Evolutionary conservation across 2,113 vertebrate species (phyloP).

Genomic region (Albula glossodonta): DNA sequence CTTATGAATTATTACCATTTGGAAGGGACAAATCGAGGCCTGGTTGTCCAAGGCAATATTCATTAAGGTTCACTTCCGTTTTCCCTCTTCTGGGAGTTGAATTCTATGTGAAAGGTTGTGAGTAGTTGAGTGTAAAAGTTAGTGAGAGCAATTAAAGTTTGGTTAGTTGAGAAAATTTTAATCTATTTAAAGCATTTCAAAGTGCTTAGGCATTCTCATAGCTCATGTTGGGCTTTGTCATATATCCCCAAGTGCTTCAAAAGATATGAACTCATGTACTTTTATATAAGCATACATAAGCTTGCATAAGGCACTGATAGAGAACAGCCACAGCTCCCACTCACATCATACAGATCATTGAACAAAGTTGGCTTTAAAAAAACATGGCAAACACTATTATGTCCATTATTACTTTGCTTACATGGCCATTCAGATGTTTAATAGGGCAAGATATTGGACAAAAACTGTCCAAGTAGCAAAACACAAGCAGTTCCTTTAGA

Average conservation of each 20-base stretch:
- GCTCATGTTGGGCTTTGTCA: not conserved
- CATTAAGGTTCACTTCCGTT: conserved; percentile 6
- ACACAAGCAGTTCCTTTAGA: not conserved
- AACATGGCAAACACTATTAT: conserved; percentile 36
- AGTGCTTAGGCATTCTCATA: not conserved
- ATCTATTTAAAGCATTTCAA: not conserved
- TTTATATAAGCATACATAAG: not conserved
- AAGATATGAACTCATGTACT: not conserved
- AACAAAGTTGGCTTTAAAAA: conserved; percentile 25
- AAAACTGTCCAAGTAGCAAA: conserved; percentile 27
- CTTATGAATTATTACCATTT: conserved; percentile 23
- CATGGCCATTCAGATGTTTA: conserved; percentile 45
- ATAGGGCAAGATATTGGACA: conserved; percentile 37
- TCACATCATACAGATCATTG: conserved; percentile 34
- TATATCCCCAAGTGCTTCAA: not conserved
- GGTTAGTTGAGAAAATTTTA: conserved; percentile 24
- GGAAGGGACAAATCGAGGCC: conserved; percentile 7
- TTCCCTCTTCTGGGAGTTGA: not conserved
- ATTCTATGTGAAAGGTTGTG: not conserved
- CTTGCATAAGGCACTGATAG: not conserved
- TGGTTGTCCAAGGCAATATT: conserved; percentile 24
- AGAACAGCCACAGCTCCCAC: conserved; percentile 23
- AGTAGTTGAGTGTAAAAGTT: not conserved
- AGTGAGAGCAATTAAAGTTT: conserved; percentile 8
- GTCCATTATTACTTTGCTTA: conserved; percentile 31